Evolutionary conservation across 2,113 vertebrate genomes (phyloP).

Genomic region (Dicrurus megarhynchus): DNA sequence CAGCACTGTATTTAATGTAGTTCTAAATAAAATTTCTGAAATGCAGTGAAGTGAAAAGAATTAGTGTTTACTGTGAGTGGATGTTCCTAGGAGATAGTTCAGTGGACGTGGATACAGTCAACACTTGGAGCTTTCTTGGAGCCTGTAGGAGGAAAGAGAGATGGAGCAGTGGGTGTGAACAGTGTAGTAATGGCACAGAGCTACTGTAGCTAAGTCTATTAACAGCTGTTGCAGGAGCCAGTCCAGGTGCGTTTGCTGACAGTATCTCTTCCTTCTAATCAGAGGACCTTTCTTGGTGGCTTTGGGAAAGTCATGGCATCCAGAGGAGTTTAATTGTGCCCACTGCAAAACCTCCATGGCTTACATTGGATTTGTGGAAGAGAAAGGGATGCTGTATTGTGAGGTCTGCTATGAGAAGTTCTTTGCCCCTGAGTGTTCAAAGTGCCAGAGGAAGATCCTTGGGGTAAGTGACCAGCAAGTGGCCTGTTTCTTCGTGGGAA

Average conservation of each 20-base stretch:
- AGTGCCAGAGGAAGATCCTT: slow-evolving; percentile 91
- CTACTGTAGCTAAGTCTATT: not conserved
- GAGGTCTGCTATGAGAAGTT: slow-evolving; percentile 93
- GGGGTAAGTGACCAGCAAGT: slow-evolving; percentile 79
- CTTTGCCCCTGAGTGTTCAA: slow-evolving; percentile 88
- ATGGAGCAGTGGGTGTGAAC: not conserved
- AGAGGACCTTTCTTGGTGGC: slow-evolving; percentile 97
- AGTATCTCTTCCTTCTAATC: slow-evolving; percentile 29
- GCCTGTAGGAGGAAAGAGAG: not conserved
- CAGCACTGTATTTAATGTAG: not conserved
- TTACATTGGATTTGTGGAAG: slow-evolving; percentile 91
- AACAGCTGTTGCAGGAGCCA: not conserved
- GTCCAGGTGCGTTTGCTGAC: not conserved
- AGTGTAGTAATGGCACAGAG: not conserved
- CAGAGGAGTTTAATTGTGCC: slow-evolving; percentile 92
- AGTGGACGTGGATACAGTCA: not conserved
- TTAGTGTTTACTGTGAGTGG: not conserved
- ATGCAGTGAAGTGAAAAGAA: not conserved
- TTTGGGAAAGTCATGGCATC: slow-evolving; percentile 96
- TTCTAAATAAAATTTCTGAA: not conserved
- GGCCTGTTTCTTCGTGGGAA: not conserved
- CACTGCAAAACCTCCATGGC: slow-evolving; percentile 91
- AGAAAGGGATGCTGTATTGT: slow-evolving; percentile 88
- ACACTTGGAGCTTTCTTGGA: not conserved
- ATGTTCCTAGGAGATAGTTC: not conserved